A percentile compares a stretch with the other conserved stretches of the same genome.
Evolutionary conservation across 2,113 vertebrate species (phyloP).

Genomic region (Calidris pugnax): DNA sequence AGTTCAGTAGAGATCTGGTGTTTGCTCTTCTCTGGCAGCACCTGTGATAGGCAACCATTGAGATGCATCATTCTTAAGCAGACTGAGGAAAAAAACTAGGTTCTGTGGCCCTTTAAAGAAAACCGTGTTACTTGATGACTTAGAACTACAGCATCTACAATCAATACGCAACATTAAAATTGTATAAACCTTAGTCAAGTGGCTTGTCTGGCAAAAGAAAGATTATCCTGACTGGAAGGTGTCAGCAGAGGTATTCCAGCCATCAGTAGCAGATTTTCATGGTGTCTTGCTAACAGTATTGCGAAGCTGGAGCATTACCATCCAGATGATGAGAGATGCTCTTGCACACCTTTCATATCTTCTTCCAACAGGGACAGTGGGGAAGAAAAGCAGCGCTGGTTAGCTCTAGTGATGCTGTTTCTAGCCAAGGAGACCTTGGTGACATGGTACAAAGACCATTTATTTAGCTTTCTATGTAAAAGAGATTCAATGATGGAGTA

Average conservation of each 20-base stretch:
- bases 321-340: not conserved
- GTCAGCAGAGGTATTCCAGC: not conserved
- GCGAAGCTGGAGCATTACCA: not conserved
- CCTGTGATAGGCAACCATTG: accelerated
- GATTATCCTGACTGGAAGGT: not conserved
- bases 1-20: not conserved
- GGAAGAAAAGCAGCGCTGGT: not conserved
- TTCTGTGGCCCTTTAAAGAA: not conserved
- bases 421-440: not conserved
- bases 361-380: not conserved
- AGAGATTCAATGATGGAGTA: not conserved
- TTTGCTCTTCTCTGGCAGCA: not conserved
- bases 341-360: not conserved
- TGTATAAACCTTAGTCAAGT: not conserved
- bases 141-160: not conserved
- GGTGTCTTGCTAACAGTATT: not conserved
- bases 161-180: accelerated
- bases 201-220: not conserved
- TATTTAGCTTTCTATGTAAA: not conserved
- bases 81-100: not conserved
- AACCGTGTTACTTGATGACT: not conserved
- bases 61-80: accelerated
- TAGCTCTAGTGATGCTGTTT: not conserved
- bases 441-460: accelerated
- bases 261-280: not conserved